Percentiles rank a stretch among this genome's conserved stretches.
Evolutionary conservation across 1,140 invertebrate genomes (phyloP).

Genomic region (Pseudachorutes palmiensis): DNA sequence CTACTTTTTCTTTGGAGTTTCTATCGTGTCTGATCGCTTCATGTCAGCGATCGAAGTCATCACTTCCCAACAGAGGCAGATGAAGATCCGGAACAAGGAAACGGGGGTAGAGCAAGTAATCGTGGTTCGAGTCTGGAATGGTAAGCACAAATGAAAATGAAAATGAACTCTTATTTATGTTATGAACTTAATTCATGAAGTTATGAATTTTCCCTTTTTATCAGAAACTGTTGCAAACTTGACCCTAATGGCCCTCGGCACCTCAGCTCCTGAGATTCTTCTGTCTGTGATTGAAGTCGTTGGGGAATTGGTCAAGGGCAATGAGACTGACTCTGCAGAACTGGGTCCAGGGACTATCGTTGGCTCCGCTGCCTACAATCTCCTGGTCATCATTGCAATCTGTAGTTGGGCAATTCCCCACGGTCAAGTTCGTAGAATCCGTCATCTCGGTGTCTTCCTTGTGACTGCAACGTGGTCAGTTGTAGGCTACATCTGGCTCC

Average conservation of each 20-base stretch:
- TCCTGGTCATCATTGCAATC: conserved; percentile 52
- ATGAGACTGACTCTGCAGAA: conserved; percentile 46
- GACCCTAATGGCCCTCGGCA: conserved; percentile 58
- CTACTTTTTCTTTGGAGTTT: conserved; percentile 50
- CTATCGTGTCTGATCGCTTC: conserved; percentile 54
- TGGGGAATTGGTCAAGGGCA: conserved; percentile 41
- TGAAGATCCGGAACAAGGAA: conserved; percentile 36
- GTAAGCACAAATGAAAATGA: not conserved
- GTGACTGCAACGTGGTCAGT: conserved; percentile 95
- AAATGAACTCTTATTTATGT: not conserved
- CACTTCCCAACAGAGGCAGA: conserved; percentile 52
- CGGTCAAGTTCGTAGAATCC: conserved; percentile 47
- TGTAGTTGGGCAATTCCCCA: conserved; percentile 50
- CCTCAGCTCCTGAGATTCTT: conserved; percentile 57
- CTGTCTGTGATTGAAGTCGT: conserved; percentile 55
- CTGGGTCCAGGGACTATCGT: conserved; percentile 56
- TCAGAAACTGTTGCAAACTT: conserved; percentile 51
- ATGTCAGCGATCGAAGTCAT: conserved; percentile 58
- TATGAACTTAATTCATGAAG: not conserved
- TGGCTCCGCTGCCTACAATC: conserved; percentile 57
- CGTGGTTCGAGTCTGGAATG: conserved; percentile 58
- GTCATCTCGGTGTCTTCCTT: conserved; percentile 93
- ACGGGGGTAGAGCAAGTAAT: not conserved
- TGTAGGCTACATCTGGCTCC: conserved; percentile 98
- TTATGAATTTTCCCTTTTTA: conserved; percentile 42